Percentiles rank a stretch among this genome's conserved stretches.
These are phyloP conservation scores for Drosophila niveifrons DNA, from an alignment of 2,888 invertebrate species.

Conservation along the genomic window DNA sequence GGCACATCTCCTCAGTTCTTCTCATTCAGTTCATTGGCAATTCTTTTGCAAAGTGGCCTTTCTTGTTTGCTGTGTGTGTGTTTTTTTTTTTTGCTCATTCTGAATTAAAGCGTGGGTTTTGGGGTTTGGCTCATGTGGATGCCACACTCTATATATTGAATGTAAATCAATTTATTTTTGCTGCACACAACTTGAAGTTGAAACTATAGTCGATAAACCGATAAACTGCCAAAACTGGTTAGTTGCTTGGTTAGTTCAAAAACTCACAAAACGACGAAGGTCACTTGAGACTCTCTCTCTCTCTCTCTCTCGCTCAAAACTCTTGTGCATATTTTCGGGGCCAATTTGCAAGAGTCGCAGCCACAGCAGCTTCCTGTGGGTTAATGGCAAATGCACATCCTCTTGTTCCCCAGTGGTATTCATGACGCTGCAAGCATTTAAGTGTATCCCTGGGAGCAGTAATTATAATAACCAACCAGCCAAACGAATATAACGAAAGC, in stretches of 20 bases:
- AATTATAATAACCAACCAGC: slow-evolving; percentile 73
- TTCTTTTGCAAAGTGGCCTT: slow-evolving; percentile 70
- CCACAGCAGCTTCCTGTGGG: slow-evolving; percentile 58
- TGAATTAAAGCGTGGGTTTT: not conserved
- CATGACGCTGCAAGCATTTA: slow-evolving; percentile 72
- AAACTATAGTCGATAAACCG: slow-evolving; percentile 10
- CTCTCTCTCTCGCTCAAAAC: too few relatives aligned
- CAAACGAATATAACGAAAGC: slow-evolving; percentile 5
- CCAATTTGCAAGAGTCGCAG: slow-evolving; percentile 38
- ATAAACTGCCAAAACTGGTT: slow-evolving; percentile 6
- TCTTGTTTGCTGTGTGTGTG: slow-evolving; percentile 55
- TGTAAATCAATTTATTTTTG: slow-evolving; percentile 75
- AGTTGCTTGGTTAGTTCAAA: slow-evolving; percentile 23
- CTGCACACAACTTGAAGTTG: slow-evolving; percentile 48
- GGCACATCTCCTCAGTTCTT: slow-evolving; percentile 66
- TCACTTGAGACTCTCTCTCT: slow-evolving; percentile 35
- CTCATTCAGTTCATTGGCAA: slow-evolving; percentile 70
- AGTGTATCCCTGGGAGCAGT: slow-evolving; percentile 71
- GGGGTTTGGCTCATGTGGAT: slow-evolving; percentile 3
- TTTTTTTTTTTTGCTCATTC: not conserved
- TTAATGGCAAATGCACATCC: slow-evolving; percentile 63
- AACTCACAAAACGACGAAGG: slow-evolving; percentile 55
- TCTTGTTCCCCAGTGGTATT: slow-evolving; percentile 47
- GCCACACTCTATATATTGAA: slow-evolving; percentile 39
- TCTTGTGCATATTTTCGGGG: slow-evolving; percentile 15